Evolutionary conservation across 2,797 vertebrate species (phyloP).

Genomic region (Micropoecilia bifurca): DNA sequence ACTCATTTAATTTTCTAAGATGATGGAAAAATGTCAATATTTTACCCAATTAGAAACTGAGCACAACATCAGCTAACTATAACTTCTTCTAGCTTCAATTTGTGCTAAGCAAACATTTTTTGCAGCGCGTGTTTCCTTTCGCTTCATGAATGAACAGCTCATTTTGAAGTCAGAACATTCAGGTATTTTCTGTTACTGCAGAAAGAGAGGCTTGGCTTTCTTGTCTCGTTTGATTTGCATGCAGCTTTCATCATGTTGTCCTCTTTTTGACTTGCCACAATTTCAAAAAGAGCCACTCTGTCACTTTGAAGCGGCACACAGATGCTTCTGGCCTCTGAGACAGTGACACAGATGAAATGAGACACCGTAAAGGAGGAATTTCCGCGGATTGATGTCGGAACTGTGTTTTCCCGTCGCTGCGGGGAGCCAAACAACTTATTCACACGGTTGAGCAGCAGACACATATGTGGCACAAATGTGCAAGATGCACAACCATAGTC

Average conservation of each 20-base stretch:
- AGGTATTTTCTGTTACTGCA: conserved; percentile 11
- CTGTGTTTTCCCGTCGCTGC: conserved; percentile 21
- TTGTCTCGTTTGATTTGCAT: conserved; percentile 52
- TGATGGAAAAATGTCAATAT: neutral
- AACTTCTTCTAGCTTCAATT: neutral
- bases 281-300: conserved; percentile 53
- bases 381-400: conserved; percentile 39
- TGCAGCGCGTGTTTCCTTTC: conserved; percentile 5
- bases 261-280: conserved; percentile 44
- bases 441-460: conserved; percentile 4
- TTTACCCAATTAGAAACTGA: neutral
- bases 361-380: conserved; percentile 25
- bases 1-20: neutral
- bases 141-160: neutral
- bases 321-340: conserved; percentile 36
- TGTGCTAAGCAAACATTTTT: neutral
- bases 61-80: neutral
- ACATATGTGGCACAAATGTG: neutral
- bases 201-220: conserved; percentile 19
- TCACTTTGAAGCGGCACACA: conserved; percentile 44
- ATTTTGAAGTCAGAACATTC: conserved; percentile 1
- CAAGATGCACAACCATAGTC: neutral
- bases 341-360: conserved; percentile 34
- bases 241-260: conserved; percentile 46
- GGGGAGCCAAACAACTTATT: conserved; percentile 26